Conservation (phyloP, 2,113 vertebrate genomes). For the Percopsis transmontana region DNA sequence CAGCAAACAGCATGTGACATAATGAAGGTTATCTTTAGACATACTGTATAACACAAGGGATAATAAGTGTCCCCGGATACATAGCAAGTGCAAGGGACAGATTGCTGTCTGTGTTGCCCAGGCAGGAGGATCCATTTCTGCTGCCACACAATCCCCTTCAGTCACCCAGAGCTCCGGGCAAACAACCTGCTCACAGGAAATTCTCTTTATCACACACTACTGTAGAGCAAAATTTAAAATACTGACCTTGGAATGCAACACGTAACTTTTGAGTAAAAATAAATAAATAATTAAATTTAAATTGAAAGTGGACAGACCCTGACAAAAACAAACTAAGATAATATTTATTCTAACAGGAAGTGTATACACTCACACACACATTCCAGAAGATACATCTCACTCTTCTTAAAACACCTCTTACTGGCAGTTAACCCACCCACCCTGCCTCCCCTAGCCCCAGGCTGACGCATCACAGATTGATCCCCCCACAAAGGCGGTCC, state of each 20-base stretch:
- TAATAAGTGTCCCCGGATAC: conserved; percentile 3
- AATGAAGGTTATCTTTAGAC: conserved; percentile 5
- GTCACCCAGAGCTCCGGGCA: conserved; percentile 37
- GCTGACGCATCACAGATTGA: background rate
- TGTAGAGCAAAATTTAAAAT: too few relatives aligned
- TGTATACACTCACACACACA: too few relatives aligned
- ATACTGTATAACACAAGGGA: background rate
- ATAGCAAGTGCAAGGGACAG: background rate
- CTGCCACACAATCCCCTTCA: conserved; percentile 2
- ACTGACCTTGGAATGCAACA: background rate
- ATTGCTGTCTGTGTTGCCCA: conserved; percentile 20
- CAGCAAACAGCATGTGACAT: background rate
- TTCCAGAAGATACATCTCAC: conserved; percentile 13
- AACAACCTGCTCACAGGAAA: conserved; percentile 67
- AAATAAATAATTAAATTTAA: background rate
- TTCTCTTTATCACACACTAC: conserved; percentile 51
- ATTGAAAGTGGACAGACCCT: conserved; percentile 4
- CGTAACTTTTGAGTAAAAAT: too few relatives aligned
- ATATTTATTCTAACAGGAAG: background rate
- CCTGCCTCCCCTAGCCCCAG: background rate
- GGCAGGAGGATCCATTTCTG: conserved; percentile 5
- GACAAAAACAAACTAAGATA: background rate
- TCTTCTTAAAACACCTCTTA: conserved; percentile 13
- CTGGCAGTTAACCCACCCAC: background rate
- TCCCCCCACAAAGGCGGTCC: background rate